phyloP scores from a whole-genome alignment of 2,113 vertebrate species.

The Falcunculus frontatus region DNA sequence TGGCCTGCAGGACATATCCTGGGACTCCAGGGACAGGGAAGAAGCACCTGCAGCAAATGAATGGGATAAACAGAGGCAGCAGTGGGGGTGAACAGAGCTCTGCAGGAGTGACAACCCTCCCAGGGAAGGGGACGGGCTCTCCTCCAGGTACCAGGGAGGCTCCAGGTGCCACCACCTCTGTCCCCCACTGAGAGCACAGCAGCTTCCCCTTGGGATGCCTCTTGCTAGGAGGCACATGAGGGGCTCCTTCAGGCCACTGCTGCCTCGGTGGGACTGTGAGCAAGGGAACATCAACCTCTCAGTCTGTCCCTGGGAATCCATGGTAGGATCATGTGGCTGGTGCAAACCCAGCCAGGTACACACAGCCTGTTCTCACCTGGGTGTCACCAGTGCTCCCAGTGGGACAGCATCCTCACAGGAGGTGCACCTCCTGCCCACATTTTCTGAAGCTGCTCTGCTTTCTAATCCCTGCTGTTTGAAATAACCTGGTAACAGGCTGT shows the following conservation, averaged over 20 bases:
- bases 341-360: background rate
- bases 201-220: background rate
- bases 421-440: background rate
- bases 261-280: background rate
- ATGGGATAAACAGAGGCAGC: background rate
- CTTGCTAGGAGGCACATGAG: background rate
- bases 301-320: background rate
- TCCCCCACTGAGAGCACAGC: background rate
- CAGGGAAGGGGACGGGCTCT: background rate
- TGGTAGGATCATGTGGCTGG: accelerated
- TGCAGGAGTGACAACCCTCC: background rate
- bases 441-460: background rate
- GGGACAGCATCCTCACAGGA: background rate
- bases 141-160: background rate
- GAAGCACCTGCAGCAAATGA: background rate
- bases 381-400: background rate
- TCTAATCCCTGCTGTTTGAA: background rate
- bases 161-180: background rate
- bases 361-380: too few species aligned
- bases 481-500: background rate
- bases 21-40: background rate
- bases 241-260: background rate
- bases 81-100: background rate
- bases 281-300: background rate
- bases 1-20: background rate